These are phyloP conservation scores for Melipona beecheii DNA, from an alignment of 2,888 invertebrate species.

Conservation along the genomic window DNA sequence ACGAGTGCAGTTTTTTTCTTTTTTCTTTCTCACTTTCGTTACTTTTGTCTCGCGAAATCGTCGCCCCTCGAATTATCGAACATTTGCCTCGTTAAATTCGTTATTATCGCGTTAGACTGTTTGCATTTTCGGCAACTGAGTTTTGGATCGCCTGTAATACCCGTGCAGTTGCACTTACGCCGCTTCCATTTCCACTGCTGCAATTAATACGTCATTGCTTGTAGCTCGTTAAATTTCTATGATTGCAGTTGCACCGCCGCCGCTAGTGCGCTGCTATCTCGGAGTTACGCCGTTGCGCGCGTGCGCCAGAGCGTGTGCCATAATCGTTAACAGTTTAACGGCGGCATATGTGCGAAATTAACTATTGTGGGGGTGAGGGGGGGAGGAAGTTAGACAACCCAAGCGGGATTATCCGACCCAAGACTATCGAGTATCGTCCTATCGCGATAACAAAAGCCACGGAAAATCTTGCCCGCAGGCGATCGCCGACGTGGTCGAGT, in stretches of 20 bases:
- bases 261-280: background rate
- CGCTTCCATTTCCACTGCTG: background rate
- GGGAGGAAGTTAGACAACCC: too few species aligned
- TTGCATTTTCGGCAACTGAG: too few species aligned
- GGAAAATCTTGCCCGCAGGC: constrained; percentile 82
- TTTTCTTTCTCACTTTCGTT: too few species aligned
- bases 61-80: too few species aligned
- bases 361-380: background rate
- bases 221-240: background rate
- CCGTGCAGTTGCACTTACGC: background rate
- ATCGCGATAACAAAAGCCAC: too few species aligned
- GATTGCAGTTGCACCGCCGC: background rate
- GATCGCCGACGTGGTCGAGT: constrained; percentile 88
- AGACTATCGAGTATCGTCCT: background rate
- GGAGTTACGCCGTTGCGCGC: background rate
- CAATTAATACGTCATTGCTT: background rate
- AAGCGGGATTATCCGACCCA: background rate
- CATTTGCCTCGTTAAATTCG: background rate
- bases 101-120: background rate
- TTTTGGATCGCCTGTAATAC: too few species aligned
- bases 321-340: background rate
- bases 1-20: too few species aligned
- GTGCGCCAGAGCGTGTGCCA: background rate
- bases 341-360: background rate
- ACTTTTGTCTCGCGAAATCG: too few species aligned